phyloP scores from a whole-genome alignment of 2,888 invertebrate genomes.

The Phlogophora meticulosa region DNA sequence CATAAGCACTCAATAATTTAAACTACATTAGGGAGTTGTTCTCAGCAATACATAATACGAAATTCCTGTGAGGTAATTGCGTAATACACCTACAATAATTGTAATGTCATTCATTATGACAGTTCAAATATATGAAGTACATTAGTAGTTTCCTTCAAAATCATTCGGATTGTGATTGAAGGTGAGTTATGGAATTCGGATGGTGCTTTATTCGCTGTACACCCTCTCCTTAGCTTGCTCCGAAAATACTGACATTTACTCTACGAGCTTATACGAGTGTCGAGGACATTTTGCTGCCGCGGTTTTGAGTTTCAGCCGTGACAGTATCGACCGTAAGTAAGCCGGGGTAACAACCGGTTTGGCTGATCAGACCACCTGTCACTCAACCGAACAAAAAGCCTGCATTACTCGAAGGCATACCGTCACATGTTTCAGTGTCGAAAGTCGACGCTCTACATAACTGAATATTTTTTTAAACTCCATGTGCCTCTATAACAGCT shows the following conservation, averaged over 20 bases:
- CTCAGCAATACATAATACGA: neutral
- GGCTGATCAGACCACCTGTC: neutral
- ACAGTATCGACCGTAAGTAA: conserved; percentile 4
- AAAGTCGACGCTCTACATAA: neutral
- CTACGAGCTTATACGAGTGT: too few relatives aligned
- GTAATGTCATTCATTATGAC: too few relatives aligned
- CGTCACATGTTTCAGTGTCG: neutral
- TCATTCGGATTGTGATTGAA: too few relatives aligned
- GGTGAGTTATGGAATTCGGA: too few relatives aligned
- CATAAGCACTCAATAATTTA: neutral
- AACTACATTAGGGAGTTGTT: neutral
- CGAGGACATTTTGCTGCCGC: too few relatives aligned
- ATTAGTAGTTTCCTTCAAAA: too few relatives aligned
- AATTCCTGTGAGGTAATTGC: neutral
- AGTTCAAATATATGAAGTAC: too few relatives aligned
- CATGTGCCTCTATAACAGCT: neutral
- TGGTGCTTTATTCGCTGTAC: too few relatives aligned
- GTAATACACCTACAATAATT: too few relatives aligned
- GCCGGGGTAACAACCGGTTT: too few relatives aligned
- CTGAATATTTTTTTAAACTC: neutral
- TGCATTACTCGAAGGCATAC: neutral
- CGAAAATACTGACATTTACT: too few relatives aligned
- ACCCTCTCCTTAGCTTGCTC: too few relatives aligned
- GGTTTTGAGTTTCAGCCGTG: conserved; percentile 20
- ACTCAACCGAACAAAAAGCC: neutral